Conservation (phyloP, 2,113 vertebrate species). For the Ictalurus furcatus region DNA sequence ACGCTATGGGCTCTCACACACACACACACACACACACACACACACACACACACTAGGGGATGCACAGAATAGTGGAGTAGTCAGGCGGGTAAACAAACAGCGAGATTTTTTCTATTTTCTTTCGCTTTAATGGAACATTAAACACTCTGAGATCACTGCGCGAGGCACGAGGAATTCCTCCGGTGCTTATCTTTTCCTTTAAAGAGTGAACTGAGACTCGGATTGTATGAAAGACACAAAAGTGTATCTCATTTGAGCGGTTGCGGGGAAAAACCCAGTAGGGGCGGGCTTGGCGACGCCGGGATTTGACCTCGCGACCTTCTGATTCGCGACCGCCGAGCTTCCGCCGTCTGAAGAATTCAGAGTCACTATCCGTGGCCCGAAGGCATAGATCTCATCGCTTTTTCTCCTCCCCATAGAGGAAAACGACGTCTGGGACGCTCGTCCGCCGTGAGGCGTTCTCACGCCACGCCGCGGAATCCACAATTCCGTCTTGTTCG, state of each 20-base stretch:
- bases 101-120: neutral
- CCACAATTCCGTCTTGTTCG: neutral
- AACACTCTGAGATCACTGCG: neutral
- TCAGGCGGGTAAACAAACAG: neutral
- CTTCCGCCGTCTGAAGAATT: neutral
- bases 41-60: neutral
- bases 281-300: no score
- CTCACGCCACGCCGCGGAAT: no score
- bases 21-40: slow-evolving; percentile 31
- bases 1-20: slow-evolving; percentile 25
- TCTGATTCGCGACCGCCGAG: neutral
- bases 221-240: neutral
- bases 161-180: neutral
- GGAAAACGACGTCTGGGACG: no score
- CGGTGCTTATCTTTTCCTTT: neutral
- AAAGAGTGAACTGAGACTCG: neutral
- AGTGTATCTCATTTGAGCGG: neutral
- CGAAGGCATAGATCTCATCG: neutral
- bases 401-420: no score
- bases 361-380: neutral
- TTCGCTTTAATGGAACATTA: neutral
- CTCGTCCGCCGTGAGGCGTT: no score
- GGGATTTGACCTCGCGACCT: neutral
- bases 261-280: neutral
- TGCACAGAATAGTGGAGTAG: neutral